A percentile compares a stretch with the other conserved stretches of the same genome.
These are phyloP conservation scores for Bubalus kerabau DNA, from an alignment of 2,113 vertebrate species.

Conservation along the genomic window DNA sequence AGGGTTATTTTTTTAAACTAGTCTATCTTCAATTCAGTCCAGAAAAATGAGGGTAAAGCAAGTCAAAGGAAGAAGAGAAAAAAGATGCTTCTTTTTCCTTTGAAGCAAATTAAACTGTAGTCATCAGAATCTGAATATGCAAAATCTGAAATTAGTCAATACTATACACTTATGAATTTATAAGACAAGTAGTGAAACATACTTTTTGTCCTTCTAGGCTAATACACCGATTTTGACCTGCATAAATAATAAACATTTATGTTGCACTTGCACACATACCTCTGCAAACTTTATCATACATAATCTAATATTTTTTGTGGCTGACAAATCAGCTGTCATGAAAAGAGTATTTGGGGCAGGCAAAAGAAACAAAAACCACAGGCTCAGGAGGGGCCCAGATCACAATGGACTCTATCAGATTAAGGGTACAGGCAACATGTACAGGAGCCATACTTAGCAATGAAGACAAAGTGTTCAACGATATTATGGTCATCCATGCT, in stretches of 20 bases:
- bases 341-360: background rate
- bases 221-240: background rate
- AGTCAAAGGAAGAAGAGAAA: background rate
- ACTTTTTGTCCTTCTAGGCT: background rate
- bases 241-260: background rate
- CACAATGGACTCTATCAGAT: background rate
- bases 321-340: background rate
- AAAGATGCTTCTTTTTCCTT: background rate
- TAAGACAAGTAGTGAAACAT: background rate
- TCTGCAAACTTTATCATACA: background rate
- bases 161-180: background rate
- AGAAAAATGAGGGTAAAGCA: conserved; percentile 3
- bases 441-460: background rate
- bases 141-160: background rate
- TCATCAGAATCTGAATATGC: background rate
- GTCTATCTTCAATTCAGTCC: background rate
- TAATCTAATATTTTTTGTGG: background rate
- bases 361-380: background rate
- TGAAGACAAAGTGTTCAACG: background rate
- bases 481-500: background rate
- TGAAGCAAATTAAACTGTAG: background rate
- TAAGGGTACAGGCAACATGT: background rate
- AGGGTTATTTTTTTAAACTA: background rate
- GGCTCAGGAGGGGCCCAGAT: background rate
- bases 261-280: background rate